phyloP scores from a whole-genome alignment of 2,113 vertebrate genomes.

The Gopherus evgoodei region DNA sequence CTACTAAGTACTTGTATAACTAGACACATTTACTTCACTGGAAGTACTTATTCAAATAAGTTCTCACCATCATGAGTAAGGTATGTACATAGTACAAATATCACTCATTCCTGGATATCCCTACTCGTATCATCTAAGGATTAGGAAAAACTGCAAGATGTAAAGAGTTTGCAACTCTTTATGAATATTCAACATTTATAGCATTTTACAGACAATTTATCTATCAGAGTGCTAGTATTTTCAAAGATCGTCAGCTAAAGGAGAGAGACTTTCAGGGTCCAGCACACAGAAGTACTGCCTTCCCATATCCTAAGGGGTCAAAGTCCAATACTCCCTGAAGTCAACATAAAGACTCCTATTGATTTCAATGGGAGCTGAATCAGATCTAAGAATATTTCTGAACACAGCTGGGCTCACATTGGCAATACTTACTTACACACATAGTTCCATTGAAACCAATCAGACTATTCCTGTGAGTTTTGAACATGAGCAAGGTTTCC shows the following conservation, averaged over 20 bases:
- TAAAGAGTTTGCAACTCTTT: background rate
- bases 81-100: background rate
- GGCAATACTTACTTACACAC: background rate
- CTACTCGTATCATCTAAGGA: constrained; percentile 3
- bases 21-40: background rate
- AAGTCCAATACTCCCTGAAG: rapidly evolving
- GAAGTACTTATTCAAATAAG: background rate
- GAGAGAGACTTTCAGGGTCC: background rate
- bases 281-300: background rate
- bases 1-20: background rate
- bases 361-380: background rate
- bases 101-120: background rate
- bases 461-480: background rate
- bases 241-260: background rate
- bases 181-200: background rate
- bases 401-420: background rate
- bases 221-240: background rate
- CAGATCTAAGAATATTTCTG: background rate
- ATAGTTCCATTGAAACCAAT: background rate
- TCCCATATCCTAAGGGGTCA: background rate
- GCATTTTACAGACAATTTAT: background rate
- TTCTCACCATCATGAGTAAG: background rate
- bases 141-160: background rate
- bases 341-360: background rate
- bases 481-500: background rate